A percentile compares a stretch with the other conserved stretches of the same genome.
Conservation (phyloP, 2,888 invertebrate genomes). For the Lamproptera curius region DNA sequence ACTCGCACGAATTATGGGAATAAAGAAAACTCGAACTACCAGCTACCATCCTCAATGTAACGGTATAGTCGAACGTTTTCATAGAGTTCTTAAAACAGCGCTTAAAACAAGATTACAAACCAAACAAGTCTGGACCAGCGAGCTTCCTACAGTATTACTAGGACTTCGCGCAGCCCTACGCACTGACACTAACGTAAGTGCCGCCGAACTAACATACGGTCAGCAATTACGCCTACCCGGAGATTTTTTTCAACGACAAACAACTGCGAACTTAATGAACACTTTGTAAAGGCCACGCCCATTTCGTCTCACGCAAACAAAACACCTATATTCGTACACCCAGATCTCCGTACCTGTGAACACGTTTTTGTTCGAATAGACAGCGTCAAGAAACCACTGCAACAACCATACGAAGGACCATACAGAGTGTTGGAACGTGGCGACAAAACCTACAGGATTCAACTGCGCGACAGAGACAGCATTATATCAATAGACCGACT, state of each 20-base stretch:
- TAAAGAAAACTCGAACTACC: constrained; percentile 21
- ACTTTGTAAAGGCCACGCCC: background rate
- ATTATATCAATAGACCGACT: background rate
- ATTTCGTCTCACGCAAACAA: background rate
- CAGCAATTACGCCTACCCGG: background rate
- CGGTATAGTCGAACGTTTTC: constrained; percentile 27
- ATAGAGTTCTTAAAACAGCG: constrained; percentile 27
- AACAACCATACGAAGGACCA: background rate
- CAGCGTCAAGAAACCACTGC: background rate
- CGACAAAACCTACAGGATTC: background rate
- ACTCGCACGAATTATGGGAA: constrained; percentile 22
- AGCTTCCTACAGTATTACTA: background rate
- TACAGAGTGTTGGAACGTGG: background rate
- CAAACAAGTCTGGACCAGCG: background rate
- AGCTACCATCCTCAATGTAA: constrained; percentile 26
- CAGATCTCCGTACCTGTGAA: background rate
- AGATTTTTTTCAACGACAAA: background rate
- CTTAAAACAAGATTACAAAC: background rate
- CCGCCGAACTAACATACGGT: background rate
- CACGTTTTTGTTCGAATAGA: background rate
- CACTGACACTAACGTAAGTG: background rate
- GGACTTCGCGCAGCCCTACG: background rate
- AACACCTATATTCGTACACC: background rate
- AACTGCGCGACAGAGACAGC: background rate
- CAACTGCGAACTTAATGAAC: background rate